phyloP scores from a whole-genome alignment of 2,888 invertebrate genomes.

The Mamestra brassicae region DNA sequence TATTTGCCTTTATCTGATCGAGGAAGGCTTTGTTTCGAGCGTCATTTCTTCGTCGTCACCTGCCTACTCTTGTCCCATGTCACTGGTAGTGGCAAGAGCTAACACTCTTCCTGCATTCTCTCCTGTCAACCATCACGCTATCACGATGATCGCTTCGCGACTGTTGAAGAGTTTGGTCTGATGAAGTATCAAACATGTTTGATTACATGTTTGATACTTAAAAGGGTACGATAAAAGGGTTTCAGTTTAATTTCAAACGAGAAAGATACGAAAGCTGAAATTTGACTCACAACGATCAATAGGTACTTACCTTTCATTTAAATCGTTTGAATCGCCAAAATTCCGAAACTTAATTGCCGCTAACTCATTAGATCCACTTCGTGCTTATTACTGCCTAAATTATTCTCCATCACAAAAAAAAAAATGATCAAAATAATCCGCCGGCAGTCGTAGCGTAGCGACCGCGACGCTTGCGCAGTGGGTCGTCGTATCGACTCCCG shows the following conservation, averaged over 20 bases:
- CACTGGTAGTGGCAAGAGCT: too few relatives aligned
- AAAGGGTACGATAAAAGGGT: too few relatives aligned
- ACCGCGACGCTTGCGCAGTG: slow-evolving; percentile 52
- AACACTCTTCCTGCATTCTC: too few relatives aligned
- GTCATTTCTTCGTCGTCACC: not conserved
- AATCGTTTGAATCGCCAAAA: slow-evolving; percentile 1
- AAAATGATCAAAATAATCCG: slow-evolving; percentile 18
- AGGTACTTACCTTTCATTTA: not conserved
- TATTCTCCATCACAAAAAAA: slow-evolving; percentile 30
- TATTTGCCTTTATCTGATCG: not conserved
- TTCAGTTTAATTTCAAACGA: too few relatives aligned
- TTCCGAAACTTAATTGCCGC: slow-evolving; percentile 13
- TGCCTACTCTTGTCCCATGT: not conserved
- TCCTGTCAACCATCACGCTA: too few relatives aligned
- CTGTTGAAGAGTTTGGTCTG: not conserved
- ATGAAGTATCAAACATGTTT: too few relatives aligned
- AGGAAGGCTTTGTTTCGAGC: not conserved
- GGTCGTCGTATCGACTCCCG: slow-evolving; percentile 38
- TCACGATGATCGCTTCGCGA: too few relatives aligned
- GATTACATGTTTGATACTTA: too few relatives aligned
- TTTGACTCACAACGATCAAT: not conserved
- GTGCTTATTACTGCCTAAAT: slow-evolving; percentile 35
- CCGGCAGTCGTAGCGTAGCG: slow-evolving; percentile 17
- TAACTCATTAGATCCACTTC: slow-evolving; percentile 46
- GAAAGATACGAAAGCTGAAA: not conserved